Conservation (phyloP, 1,140 invertebrate genomes). For the Phthorimaea operculella region DNA sequence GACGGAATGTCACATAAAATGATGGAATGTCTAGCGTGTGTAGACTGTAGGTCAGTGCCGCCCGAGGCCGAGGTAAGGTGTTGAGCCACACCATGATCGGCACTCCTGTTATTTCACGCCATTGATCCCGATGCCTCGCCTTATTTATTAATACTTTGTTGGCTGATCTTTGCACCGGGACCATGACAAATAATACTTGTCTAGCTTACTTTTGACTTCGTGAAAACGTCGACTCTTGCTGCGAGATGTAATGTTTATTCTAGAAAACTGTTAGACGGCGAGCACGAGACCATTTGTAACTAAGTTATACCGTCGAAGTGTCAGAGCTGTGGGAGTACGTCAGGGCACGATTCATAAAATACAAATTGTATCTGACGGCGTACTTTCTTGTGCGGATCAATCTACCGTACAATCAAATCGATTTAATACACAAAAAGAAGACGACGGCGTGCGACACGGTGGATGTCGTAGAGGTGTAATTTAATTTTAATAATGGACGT, state of each 20-base stretch:
- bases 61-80: constrained; percentile 7
- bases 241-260: constrained; percentile 24
- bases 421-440: constrained; percentile 5
- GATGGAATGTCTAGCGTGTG: background rate
- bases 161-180: constrained; percentile 25
- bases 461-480: constrained; percentile 26
- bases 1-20: background rate
- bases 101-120: constrained; percentile 43
- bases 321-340: background rate
- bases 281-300: constrained; percentile 28
- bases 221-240: constrained; percentile 8
- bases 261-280: constrained; percentile 25
- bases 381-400: background rate
- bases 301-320: constrained; percentile 13
- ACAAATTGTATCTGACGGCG: background rate
- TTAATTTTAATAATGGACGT: constrained; percentile 38
- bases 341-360: background rate
- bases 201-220: constrained; percentile 15
- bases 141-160: constrained; percentile 32
- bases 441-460: constrained; percentile 13
- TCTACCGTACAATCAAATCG: background rate
- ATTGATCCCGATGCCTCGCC: constrained; percentile 30
- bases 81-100: constrained; percentile 11
- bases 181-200: constrained; percentile 29
- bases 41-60: constrained; percentile 16